Evolutionary conservation across 2,113 vertebrate species (phyloP), one percentile per base, ranked within the genome.

Genomic region (Fulica atra): DNA sequence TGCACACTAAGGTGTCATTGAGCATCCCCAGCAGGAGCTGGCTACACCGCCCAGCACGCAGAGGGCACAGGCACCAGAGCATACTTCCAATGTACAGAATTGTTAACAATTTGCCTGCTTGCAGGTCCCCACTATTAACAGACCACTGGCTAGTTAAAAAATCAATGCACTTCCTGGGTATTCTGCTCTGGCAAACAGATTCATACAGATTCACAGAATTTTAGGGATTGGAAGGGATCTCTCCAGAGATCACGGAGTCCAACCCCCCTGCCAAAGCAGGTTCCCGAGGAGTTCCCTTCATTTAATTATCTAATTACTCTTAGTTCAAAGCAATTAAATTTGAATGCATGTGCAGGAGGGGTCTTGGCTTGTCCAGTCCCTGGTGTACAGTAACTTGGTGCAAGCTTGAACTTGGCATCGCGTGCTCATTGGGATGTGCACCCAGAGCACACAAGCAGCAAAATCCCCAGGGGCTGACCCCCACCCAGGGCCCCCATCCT

Each of bases 251-350:
- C 44, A 42, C 14, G 13, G 44, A 46, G 44, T 46, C 44, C 44
- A 46, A 46, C 44, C 44, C 44, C 17, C 44, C 44, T 46, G 44
- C 44, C 44, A 46, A 46, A 46, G 17, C 44, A 46, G 44, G 8
- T 18, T 46, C 44, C 17, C 17, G 17, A 46, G 44, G 44, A 18
- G 68, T 5, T 64, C 36, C 29, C 53, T 87, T 89, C 86, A 71
- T 87, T 87, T 92, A 96, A 95, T 87, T 95, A 71, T 3, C 1
- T 94, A 94, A 95, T 95, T 92, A 95, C 46, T 87, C 65, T 84
- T 76, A 16, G 17, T 93, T 92, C 66, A 35, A 96, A 86, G 53
- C 57, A 91, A 91, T 92, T 95, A 94, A 76, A 74, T 2, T 28
- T 16, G 42, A 80, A 82, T 19, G 35, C 0, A 0, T 24, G 13